phyloP scores from a whole-genome alignment of 2,888 invertebrate species.

The Lycia hirtaria region DNA sequence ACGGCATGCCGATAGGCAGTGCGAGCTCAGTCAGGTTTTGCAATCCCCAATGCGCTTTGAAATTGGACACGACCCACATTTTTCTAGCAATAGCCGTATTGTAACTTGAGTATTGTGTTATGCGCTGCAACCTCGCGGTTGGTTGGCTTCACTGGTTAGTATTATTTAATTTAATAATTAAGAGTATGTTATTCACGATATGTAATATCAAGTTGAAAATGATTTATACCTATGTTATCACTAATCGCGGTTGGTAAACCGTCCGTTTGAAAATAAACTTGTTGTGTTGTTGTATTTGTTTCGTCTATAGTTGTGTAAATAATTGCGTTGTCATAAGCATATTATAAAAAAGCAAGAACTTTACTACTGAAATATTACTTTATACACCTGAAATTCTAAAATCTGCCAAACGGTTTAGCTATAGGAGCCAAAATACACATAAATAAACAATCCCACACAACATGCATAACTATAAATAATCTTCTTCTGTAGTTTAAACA shows the following conservation, averaged over 20 bases:
- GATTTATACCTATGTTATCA: neutral
- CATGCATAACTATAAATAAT: no score
- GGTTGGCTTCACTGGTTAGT: constrained; percentile 13
- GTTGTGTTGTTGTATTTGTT: neutral
- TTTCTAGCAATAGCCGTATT: constrained; percentile 71
- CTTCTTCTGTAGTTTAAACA: no score
- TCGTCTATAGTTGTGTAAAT: no score
- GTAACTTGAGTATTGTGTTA: constrained; percentile 68
- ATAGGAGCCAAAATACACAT: no score
- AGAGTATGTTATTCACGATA: neutral
- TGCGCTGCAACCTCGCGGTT: constrained; percentile 44
- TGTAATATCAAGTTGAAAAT: neutral
- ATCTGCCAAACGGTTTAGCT: no score
- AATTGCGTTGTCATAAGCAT: no score
- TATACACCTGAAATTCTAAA: no score
- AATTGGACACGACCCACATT: constrained; percentile 76
- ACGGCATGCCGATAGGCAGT: constrained; percentile 50
- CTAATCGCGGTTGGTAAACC: no score
- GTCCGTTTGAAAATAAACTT: no score
- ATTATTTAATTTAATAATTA: constrained; percentile 13
- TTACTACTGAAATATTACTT: no score
- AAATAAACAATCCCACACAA: no score
- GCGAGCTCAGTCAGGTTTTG: constrained; percentile 55
- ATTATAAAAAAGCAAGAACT: no score
- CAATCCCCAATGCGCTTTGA: constrained; percentile 71